phyloP scores from a whole-genome alignment of 2,888 invertebrate genomes.

The Lucinisca nassula region DNA sequence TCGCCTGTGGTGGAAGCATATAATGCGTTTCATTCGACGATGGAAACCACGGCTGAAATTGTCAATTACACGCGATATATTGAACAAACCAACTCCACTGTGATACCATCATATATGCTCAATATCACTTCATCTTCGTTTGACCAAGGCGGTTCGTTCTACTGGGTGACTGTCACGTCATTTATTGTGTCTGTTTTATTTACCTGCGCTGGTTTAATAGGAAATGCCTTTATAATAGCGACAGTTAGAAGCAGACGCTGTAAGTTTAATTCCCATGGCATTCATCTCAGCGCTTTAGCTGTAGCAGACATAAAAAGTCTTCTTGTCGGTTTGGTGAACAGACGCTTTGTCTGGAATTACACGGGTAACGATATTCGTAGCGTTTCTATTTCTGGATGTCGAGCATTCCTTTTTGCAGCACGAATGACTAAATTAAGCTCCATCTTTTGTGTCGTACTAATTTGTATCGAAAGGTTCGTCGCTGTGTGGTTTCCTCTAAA shows the following conservation, averaged over 20 bases:
- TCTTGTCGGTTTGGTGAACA: not conserved
- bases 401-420: not conserved
- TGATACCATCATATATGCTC: too few relatives aligned
- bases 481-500: not conserved
- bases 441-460: not conserved
- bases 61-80: too few relatives aligned
- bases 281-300: not conserved
- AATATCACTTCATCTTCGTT: not conserved
- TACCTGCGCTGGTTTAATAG: not conserved
- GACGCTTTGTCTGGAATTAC: not conserved
- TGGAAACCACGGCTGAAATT: too few relatives aligned
- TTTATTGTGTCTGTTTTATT: not conserved
- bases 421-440: not conserved
- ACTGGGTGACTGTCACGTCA: not conserved
- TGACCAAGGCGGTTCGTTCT: not conserved
- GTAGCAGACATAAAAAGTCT: not conserved
- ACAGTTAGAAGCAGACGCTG: constrained; percentile 1
- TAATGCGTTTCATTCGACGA: too few relatives aligned
- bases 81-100: too few relatives aligned
- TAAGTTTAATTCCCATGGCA: not conserved
- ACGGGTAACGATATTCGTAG: not conserved
- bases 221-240: not conserved
- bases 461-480: not conserved
- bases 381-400: not conserved
- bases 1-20: too few relatives aligned